Conservation (phyloP, 2,888 invertebrate species). For the Hirtodrosophila alboralis region DNA sequence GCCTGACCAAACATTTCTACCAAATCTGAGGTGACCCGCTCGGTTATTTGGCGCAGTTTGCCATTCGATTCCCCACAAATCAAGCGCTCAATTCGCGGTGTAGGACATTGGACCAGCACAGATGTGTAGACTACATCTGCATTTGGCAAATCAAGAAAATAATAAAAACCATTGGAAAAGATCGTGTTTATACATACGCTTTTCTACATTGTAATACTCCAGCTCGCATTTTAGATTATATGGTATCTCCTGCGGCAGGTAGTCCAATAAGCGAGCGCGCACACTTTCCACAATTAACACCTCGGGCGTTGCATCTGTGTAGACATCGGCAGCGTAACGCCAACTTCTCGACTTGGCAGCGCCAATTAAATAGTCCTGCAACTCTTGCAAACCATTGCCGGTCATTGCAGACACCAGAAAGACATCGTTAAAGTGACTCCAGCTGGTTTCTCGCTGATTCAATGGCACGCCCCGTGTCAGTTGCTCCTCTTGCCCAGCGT, state of each 20-base stretch:
- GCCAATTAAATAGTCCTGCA: conserved; percentile 84
- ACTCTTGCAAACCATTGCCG: conserved; percentile 89
- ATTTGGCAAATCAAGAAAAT: too few species aligned
- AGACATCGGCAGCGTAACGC: conserved; percentile 87
- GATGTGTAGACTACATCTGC: conserved; percentile 86
- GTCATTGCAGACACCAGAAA: conserved; percentile 96
- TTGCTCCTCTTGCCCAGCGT: background rate
- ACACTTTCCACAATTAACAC: conserved; percentile 90
- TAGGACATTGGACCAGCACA: conserved; percentile 88
- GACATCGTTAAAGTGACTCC: conserved; percentile 93
- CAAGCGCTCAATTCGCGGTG: conserved; percentile 86
- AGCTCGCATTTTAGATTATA: conserved; percentile 88
- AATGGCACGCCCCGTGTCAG: conserved; percentile 28
- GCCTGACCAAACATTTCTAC: conserved; percentile 88
- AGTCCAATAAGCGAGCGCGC: conserved; percentile 92
- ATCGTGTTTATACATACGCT: conserved; percentile 84
- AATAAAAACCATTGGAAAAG: too few species aligned
- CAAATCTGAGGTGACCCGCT: conserved; percentile 87
- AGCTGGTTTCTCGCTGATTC: conserved; percentile 84
- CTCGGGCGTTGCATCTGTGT: conserved; percentile 90
- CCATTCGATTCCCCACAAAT: conserved; percentile 89
- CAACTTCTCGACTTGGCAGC: conserved; percentile 88
- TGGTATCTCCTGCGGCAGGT: conserved; percentile 93
- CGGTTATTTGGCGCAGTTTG: conserved; percentile 89
- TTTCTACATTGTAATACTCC: conserved; percentile 88